These are phyloP conservation scores for Cepaea hortensis DNA, from an alignment of 2,888 invertebrate species.

Conservation along the genomic window DNA sequence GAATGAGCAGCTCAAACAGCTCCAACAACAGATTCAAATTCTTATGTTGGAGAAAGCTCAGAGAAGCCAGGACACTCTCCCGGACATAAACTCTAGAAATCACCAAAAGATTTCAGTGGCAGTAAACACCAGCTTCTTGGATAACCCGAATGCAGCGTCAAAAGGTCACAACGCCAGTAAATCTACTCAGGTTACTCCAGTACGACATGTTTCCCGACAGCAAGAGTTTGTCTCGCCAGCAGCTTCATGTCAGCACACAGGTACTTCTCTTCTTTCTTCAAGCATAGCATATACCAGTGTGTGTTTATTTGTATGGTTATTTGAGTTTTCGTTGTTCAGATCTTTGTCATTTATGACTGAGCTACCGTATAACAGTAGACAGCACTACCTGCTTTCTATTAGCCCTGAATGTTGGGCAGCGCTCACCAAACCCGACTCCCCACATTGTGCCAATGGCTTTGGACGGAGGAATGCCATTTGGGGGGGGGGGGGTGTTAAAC, in stretches of 20 bases:
- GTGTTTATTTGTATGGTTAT: neutral
- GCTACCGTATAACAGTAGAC: too few species aligned
- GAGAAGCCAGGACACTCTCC: neutral
- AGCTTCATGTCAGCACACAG: neutral
- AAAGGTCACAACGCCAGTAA: constrained; percentile 22
- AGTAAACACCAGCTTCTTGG: constrained; percentile 63
- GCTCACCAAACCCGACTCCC: too few species aligned
- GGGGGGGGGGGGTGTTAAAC: too few species aligned
- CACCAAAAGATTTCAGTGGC: constrained; percentile 47
- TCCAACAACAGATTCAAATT: constrained; percentile 71
- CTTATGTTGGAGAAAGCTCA: constrained; percentile 57
- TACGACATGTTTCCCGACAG: neutral
- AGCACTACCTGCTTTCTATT: too few species aligned
- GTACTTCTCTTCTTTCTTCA: neutral
- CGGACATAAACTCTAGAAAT: neutral
- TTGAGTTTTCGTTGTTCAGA: neutral
- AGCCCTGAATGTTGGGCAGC: too few species aligned
- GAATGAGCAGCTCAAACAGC: constrained; percentile 68
- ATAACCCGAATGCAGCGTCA: neutral
- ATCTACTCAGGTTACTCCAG: constrained; percentile 36
- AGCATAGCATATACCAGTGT: neutral
- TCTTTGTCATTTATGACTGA: too few species aligned
- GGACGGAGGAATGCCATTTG: too few species aligned
- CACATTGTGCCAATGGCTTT: too few species aligned
- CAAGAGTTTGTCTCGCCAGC: neutral